Evolutionary conservation across 1,140 invertebrate species (phyloP).

Genomic region (Lepidostoma basale): DNA sequence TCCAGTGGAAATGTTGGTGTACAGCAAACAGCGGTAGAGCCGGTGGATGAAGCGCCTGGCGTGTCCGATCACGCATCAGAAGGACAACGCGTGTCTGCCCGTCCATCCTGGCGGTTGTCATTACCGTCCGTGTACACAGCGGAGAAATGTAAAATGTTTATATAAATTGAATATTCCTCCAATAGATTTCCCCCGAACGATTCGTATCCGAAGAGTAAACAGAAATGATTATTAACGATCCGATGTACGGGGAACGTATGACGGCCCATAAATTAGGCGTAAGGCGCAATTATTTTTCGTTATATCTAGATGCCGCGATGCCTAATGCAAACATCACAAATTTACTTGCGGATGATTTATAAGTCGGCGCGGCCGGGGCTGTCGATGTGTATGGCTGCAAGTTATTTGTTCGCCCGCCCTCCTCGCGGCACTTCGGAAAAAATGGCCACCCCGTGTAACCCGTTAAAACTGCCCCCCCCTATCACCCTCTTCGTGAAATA

Average conservation of each 20-base stretch:
- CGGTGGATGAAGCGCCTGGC: too few species aligned
- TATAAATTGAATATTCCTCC: constrained; percentile 12
- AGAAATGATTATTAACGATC: constrained; percentile 40
- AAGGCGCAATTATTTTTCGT: constrained; percentile 47
- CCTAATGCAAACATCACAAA: constrained; percentile 47
- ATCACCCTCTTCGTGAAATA: constrained; percentile 62
- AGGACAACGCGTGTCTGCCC: too few species aligned
- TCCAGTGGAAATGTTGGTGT: too few species aligned
- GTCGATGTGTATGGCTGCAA: constrained; percentile 41
- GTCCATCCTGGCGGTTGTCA: background rate
- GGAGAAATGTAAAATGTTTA: constrained; percentile 4
- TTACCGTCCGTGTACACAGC: constrained; percentile 5
- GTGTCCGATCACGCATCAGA: too few species aligned
- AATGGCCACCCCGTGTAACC: constrained; percentile 48
- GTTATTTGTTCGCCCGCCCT: constrained; percentile 41
- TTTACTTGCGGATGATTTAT: constrained; percentile 46
- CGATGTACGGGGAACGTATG: constrained; percentile 25
- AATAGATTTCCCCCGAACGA: constrained; percentile 17
- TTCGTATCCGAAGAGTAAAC: constrained; percentile 30
- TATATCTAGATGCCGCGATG: constrained; percentile 39
- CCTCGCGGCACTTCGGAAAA: constrained; percentile 36
- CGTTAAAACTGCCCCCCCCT: constrained; percentile 58
- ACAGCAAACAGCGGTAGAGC: too few species aligned
- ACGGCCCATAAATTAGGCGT: constrained; percentile 40
- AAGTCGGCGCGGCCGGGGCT: constrained; percentile 36